These are phyloP conservation scores for Myiozetetes cayanensis DNA, from an alignment of 2,113 vertebrate species.

Conservation along the genomic window DNA sequence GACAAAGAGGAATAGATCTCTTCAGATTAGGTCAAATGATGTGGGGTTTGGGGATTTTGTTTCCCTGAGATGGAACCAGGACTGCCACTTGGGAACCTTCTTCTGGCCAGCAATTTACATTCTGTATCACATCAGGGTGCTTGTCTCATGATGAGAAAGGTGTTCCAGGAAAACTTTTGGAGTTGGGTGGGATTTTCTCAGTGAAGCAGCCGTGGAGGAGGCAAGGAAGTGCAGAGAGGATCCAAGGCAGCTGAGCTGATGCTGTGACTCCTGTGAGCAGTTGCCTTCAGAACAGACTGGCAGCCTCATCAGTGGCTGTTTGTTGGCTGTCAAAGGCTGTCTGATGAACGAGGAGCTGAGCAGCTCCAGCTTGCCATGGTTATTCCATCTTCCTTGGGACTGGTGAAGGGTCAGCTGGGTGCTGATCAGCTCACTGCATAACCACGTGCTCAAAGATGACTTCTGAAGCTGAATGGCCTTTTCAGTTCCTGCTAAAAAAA, in stretches of 20 bases:
- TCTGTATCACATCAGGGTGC: neutral
- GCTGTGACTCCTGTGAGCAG: neutral
- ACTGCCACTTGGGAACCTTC: neutral
- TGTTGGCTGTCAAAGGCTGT: neutral
- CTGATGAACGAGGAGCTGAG: neutral
- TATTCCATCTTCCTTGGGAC: accelerated
- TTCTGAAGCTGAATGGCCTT: neutral
- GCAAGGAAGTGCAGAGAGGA: neutral
- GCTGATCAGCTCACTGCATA: neutral
- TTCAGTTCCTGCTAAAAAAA: neutral
- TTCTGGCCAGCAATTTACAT: neutral
- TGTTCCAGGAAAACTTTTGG: neutral
- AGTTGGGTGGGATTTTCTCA: neutral
- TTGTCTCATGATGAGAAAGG: neutral
- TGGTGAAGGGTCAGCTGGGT: neutral
- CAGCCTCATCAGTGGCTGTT: accelerated
- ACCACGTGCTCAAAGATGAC: neutral
- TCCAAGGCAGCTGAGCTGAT: neutral
- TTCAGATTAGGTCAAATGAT: neutral
- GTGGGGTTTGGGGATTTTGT: neutral
- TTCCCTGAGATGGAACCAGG: neutral
- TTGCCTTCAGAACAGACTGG: neutral
- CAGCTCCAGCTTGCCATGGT: neutral
- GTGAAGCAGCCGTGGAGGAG: neutral
- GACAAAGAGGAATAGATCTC: neutral